A percentile compares a stretch with the other conserved stretches of the same genome.
Evolutionary conservation across 2,888 invertebrate genomes (phyloP).

Genomic region (Dusona sp.): DNA sequence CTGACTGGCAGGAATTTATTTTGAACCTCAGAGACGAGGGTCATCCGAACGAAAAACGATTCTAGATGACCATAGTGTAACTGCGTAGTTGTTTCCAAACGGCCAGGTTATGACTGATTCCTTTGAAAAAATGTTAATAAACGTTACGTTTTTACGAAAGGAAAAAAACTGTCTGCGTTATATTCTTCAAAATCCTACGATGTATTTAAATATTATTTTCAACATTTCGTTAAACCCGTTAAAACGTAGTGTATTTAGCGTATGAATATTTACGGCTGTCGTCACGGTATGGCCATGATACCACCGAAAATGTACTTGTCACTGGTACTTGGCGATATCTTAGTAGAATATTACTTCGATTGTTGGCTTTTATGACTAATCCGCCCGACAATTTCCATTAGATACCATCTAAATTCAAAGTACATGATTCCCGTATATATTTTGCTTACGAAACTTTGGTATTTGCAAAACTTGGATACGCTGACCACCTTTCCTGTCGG

Average conservation of each 20-base stretch:
- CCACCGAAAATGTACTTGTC: no score
- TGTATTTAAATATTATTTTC: not conserved
- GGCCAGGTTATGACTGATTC: not conserved
- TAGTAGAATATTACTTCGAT: not conserved
- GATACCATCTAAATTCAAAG: conserved; percentile 19
- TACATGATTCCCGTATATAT: not conserved
- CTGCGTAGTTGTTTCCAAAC: not conserved
- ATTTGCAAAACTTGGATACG: conserved; percentile 68
- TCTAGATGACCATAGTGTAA: not conserved
- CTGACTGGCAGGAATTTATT: conserved; percentile 6
- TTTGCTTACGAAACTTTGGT: conserved; percentile 11
- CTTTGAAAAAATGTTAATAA: not conserved
- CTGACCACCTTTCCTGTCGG: conserved; percentile 76
- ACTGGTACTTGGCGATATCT: no score
- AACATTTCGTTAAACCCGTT: no score
- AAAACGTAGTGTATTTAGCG: no score
- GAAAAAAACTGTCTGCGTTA: not conserved
- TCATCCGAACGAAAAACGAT: conserved; percentile 17
- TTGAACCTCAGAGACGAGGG: conserved; percentile 6
- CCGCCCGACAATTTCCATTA: not conserved
- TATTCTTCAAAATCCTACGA: not conserved
- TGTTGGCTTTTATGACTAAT: conserved; percentile 15
- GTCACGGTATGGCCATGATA: no score
- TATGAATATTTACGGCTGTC: no score
- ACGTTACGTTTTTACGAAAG: not conserved